Percentiles rank a stretch among this genome's conserved stretches.
phyloP scores from a whole-genome alignment of 2,888 invertebrate species.

The Drosophila koepferae region DNA sequence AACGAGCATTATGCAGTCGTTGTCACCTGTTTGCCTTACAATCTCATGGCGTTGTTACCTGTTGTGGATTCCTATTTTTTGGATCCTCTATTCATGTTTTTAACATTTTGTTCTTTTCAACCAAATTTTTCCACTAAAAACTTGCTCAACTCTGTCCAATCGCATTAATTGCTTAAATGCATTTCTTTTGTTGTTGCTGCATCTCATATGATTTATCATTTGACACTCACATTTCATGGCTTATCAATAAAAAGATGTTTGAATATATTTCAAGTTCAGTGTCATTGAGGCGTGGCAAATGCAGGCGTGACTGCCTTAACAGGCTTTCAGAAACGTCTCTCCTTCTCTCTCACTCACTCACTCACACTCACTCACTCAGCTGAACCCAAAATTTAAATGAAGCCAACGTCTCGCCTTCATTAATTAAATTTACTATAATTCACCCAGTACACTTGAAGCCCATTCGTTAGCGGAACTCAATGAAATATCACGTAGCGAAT shows the following conservation, averaged over 20 bases:
- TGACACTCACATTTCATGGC: conserved; percentile 68
- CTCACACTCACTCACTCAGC: not conserved
- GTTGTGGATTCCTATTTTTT: conserved; percentile 11
- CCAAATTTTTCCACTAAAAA: conserved; percentile 13
- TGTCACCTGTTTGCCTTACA: no score
- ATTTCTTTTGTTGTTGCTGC: conserved; percentile 36
- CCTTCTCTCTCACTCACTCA: not conserved
- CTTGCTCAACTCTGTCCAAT: not conserved
- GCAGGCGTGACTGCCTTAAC: conserved; percentile 19
- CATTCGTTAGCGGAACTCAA: conserved; percentile 58
- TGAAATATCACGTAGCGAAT: conserved; percentile 41
- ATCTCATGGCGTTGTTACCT: conserved; percentile 26
- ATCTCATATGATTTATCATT: conserved; percentile 65
- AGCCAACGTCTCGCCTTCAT: conserved; percentile 38
- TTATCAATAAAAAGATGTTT: conserved; percentile 40
- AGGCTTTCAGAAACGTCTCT: not conserved
- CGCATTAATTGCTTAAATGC: conserved; percentile 38
- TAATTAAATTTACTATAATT: conserved; percentile 22
- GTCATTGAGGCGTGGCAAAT: conserved; percentile 57
- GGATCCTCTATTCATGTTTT: conserved; percentile 1
- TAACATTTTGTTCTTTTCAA: conserved; percentile 6
- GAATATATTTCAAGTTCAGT: conserved; percentile 69
- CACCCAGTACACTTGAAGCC: conserved; percentile 40
- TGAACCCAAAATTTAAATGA: conserved; percentile 38
- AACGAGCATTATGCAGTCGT: not conserved